Conservation (phyloP, 2,888 invertebrate species). For the Melanophora roralis region DNA sequence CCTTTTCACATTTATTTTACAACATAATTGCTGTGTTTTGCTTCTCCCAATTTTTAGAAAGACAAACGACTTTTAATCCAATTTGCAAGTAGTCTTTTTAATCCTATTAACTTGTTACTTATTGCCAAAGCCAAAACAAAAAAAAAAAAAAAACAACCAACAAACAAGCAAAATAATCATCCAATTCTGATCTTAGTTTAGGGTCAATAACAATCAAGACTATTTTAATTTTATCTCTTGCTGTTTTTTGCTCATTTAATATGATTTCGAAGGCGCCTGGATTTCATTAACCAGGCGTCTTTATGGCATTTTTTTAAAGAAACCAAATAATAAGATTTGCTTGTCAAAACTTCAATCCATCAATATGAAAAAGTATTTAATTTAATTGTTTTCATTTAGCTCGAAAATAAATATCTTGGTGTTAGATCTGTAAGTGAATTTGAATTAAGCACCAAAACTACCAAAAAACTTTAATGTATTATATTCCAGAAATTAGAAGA, state of each 20-base stretch:
- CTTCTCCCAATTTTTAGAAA: neutral
- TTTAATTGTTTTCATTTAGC: too few relatives aligned
- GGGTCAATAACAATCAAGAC: slow-evolving; percentile 38
- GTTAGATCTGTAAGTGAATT: too few relatives aligned
- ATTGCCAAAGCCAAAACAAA: neutral
- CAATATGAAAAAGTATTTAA: too few relatives aligned
- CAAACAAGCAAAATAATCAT: neutral
- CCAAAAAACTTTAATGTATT: too few relatives aligned
- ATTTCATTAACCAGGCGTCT: slow-evolving; percentile 48
- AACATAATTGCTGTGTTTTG: slow-evolving; percentile 19
- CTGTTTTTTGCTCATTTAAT: slow-evolving; percentile 28
- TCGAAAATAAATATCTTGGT: too few relatives aligned
- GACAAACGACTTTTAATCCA: slow-evolving; percentile 36
- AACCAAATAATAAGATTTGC: too few relatives aligned
- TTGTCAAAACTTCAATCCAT: too few relatives aligned
- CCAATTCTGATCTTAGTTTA: slow-evolving; percentile 33
- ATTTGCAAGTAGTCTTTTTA: slow-evolving; percentile 49
- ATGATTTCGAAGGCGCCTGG: slow-evolving; percentile 34
- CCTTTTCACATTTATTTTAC: slow-evolving; percentile 4
- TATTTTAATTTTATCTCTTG: slow-evolving; percentile 26
- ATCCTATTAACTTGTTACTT: slow-evolving; percentile 50
- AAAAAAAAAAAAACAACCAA: neutral
- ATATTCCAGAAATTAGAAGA: too few relatives aligned
- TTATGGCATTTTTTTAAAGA: neutral
- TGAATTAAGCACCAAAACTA: too few relatives aligned